Percentiles rank a stretch among this genome's conserved stretches.
These are phyloP conservation scores for Muntiacus muntjak DNA, from an alignment of 2,113 vertebrate species.

Conservation along the genomic window DNA sequence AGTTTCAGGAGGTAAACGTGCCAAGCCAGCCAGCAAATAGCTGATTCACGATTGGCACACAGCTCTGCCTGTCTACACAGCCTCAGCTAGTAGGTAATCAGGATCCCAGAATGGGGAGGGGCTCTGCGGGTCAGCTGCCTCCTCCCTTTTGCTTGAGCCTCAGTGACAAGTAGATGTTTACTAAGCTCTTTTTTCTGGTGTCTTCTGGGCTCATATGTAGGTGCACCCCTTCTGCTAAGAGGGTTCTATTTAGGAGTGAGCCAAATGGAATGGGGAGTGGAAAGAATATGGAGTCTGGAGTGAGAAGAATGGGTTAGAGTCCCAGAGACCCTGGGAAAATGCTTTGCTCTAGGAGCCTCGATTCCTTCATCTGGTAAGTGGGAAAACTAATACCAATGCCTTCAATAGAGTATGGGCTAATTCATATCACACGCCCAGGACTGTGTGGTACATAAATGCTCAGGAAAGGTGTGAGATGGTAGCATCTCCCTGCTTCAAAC, in stretches of 20 bases:
- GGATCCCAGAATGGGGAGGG: neutral
- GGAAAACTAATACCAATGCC: neutral
- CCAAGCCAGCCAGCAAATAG: neutral
- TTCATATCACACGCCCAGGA: neutral
- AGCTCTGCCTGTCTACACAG: neutral
- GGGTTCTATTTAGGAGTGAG: neutral
- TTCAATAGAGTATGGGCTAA: neutral
- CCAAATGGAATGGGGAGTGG: neutral
- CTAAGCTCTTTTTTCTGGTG: neutral
- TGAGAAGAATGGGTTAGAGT: neutral
- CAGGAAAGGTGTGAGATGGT: neutral
- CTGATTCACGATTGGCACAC: neutral
- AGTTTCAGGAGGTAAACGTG: neutral
- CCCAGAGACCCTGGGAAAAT: neutral
- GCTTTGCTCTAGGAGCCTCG: neutral
- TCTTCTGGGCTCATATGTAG: neutral
- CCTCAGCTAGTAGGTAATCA: neutral
- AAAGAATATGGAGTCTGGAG: neutral
- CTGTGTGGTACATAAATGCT: neutral
- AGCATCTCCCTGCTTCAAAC: neutral
- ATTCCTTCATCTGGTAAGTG: neutral
- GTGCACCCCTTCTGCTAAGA: neutral
- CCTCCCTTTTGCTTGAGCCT: neutral
- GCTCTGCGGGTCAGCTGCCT: rapidly evolving
- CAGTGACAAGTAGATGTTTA: neutral